phyloP scores from a whole-genome alignment of 1,140 invertebrate species.

The Gryon sp. region DNA sequence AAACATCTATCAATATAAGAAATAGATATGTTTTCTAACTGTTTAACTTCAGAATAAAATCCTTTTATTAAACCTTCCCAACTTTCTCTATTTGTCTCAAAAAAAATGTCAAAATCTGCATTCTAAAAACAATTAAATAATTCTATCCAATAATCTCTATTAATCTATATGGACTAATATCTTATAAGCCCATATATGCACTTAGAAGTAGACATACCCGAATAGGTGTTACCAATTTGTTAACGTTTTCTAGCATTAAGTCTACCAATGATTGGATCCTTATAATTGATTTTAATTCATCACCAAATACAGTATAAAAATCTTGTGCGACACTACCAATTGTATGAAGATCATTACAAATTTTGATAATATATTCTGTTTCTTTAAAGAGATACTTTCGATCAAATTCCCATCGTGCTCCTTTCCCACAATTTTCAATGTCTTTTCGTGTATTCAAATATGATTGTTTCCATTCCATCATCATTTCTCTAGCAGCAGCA shows the following conservation, averaged over 20 bases:
- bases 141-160: not conserved
- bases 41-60: slow-evolving; percentile 86
- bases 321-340: slow-evolving; percentile 88
- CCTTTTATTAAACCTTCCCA: slow-evolving; percentile 90
- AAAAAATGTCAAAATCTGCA: slow-evolving; percentile 90
- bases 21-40: slow-evolving; percentile 90
- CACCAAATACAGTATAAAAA: slow-evolving; percentile 93
- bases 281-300: slow-evolving; percentile 91
- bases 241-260: slow-evolving; percentile 86
- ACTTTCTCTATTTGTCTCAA: slow-evolving; percentile 86
- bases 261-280: slow-evolving; percentile 91
- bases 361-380: slow-evolving; percentile 89
- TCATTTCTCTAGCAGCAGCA: slow-evolving; percentile 82
- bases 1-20: slow-evolving; percentile 93
- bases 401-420: slow-evolving; percentile 94
- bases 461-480: slow-evolving; percentile 87
- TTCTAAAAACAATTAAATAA: slow-evolving; percentile 60
- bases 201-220: too few species aligned
- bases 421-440: slow-evolving; percentile 90
- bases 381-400: slow-evolving; percentile 87
- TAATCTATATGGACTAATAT: too few species aligned
- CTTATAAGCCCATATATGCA: too few species aligned
- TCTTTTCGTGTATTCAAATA: slow-evolving; percentile 87
- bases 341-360: slow-evolving; percentile 88
- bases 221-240: slow-evolving; percentile 86